Evolutionary conservation across 2,888 invertebrate species (phyloP).

Genomic region (Dryomyza anilis): DNA sequence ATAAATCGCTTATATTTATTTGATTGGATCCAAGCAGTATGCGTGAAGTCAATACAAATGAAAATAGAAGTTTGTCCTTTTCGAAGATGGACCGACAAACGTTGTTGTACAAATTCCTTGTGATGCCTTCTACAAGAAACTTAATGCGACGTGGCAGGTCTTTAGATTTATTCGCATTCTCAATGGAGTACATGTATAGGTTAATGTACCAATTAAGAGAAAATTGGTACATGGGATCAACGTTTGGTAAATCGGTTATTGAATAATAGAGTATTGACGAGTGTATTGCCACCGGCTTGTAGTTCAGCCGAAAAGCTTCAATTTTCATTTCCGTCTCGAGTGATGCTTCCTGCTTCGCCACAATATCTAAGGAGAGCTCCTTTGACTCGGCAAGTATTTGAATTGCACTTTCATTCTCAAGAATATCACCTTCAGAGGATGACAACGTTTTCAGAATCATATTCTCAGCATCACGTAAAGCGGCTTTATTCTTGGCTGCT

Average conservation of each 20-base stretch:
- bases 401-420: conserved; percentile 90
- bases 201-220: conserved; percentile 90
- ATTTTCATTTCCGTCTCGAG: conserved; percentile 83
- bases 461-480: conserved; percentile 85
- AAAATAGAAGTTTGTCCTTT: conserved; percentile 85
- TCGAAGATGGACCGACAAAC: conserved; percentile 91
- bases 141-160: conserved; percentile 76
- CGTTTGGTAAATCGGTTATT: conserved; percentile 80
- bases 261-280: conserved; percentile 89
- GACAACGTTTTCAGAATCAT: conserved; percentile 85
- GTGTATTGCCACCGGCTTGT: conserved; percentile 84
- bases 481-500: conserved; percentile 79
- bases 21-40: conserved; percentile 68
- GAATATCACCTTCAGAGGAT: conserved; percentile 82
- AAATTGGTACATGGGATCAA: conserved; percentile 96
- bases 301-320: conserved; percentile 78
- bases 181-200: conserved; percentile 64
- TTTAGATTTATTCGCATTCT: conserved; percentile 64
- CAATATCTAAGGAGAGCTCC: conserved; percentile 78
- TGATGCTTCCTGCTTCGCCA: conserved; percentile 82
- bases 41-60: conserved; percentile 74
- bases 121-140: conserved; percentile 81
- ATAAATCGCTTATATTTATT: conserved; percentile 72
- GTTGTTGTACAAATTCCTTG: conserved; percentile 81
- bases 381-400: conserved; percentile 87